These are phyloP conservation scores for Diadegma fenestrale DNA, from an alignment of 2,888 invertebrate genomes.

Conservation along the genomic window DNA sequence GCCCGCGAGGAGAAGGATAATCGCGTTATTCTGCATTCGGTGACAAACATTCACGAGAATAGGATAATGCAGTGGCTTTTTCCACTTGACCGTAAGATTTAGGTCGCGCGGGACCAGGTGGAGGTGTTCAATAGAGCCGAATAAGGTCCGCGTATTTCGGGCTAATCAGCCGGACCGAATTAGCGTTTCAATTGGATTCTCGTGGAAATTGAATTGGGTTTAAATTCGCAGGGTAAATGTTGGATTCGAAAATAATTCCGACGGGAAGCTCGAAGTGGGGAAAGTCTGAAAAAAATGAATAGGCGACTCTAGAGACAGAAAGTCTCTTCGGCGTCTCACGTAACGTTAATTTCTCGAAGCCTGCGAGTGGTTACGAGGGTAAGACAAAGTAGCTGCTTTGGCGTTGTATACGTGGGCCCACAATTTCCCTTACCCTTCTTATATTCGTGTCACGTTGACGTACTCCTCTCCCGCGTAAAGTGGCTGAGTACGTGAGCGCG, in stretches of 20 bases:
- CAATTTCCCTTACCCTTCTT: conserved; percentile 41
- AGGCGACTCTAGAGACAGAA: not conserved
- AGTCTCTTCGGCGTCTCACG: conserved; percentile 38
- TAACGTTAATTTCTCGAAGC: conserved; percentile 47
- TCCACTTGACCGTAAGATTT: not conserved
- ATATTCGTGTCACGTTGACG: conserved; percentile 71
- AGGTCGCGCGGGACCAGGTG: not conserved
- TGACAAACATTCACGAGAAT: conserved; percentile 70
- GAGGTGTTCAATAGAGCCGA: not conserved
- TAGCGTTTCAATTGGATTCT: too few species aligned
- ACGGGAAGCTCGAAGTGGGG: not conserved
- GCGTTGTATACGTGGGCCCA: conserved; percentile 30
- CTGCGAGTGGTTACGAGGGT: conserved; percentile 15
- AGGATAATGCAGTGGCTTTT: not conserved
- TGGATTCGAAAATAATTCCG: not conserved
- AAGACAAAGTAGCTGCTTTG: conserved; percentile 22
- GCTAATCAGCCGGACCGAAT: too few species aligned
- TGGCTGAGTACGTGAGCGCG: conserved; percentile 72
- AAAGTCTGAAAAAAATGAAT: not conserved
- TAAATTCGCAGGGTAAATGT: not conserved
- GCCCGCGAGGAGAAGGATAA: conserved; percentile 69
- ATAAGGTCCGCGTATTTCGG: not conserved
- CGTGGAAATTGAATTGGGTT: not conserved
- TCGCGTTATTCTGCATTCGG: conserved; percentile 75
- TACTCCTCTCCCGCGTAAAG: conserved; percentile 69